phyloP scores from a whole-genome alignment of 2,797 vertebrate species.

The Danio tinwini region DNA sequence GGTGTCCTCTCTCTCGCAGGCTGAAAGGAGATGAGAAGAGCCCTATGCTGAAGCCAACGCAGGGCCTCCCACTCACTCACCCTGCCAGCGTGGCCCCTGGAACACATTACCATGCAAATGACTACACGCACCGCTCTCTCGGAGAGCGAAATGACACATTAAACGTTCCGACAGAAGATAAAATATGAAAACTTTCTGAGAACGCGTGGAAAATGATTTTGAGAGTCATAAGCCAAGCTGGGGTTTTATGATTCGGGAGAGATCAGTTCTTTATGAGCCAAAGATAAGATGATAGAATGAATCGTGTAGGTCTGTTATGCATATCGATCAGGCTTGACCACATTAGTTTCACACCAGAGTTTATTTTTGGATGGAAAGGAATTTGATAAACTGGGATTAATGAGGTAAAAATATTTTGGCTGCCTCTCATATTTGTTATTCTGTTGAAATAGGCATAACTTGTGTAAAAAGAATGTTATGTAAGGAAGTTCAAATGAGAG shows the following conservation, averaged over 20 bases:
- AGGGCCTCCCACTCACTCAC: constrained; percentile 24
- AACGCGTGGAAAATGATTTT: constrained; percentile 39
- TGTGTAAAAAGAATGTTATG: not conserved
- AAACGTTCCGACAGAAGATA: constrained; percentile 30
- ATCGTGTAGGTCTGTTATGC: constrained; percentile 7
- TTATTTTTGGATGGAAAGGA: constrained; percentile 22
- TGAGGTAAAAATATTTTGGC: constrained; percentile 7
- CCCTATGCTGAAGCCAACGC: not conserved
- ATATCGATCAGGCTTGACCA: constrained; percentile 3
- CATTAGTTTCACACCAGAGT: not conserved
- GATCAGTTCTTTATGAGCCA: constrained; percentile 25
- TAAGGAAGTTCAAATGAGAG: not conserved
- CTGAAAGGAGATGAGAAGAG: constrained; percentile 39
- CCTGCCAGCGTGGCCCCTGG: constrained; percentile 14
- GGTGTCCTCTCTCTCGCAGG: constrained; percentile 25
- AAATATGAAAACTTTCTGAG: constrained; percentile 40
- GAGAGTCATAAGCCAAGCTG: constrained; percentile 12
- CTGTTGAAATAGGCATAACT: not conserved
- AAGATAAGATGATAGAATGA: constrained; percentile 25
- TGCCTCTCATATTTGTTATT: not conserved
- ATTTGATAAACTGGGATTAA: not conserved
- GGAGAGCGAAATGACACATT: constrained; percentile 35
- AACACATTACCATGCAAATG: constrained; percentile 56
- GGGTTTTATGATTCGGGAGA: constrained; percentile 20
- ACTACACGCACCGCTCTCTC: constrained; percentile 26